Percentiles rank a stretch among this genome's conserved stretches.
phyloP scores from a whole-genome alignment of 2,888 invertebrate species.

The Plebejus melissa region DNA sequence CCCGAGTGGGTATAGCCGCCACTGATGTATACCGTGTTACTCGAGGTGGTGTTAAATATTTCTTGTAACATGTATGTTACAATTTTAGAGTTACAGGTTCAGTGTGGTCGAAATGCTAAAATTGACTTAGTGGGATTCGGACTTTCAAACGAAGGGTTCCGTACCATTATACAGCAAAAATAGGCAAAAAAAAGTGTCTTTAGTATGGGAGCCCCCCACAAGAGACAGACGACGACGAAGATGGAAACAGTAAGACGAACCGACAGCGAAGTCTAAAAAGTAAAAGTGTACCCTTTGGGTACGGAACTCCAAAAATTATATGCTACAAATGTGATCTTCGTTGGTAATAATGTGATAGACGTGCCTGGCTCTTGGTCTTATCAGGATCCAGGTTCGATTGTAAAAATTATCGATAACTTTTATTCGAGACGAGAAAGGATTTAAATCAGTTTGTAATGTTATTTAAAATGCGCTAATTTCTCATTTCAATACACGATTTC shows the following conservation, averaged over 20 bases:
- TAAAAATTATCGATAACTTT: no score
- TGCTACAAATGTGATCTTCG: background rate
- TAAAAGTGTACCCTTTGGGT: no score
- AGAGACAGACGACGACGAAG: no score
- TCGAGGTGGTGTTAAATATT: background rate
- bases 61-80: background rate
- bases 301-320: no score
- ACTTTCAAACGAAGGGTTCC: no score
- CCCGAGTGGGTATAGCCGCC: slow-evolving; percentile 58
- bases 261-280: no score
- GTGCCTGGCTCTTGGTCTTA: no score
- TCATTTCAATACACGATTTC: background rate
- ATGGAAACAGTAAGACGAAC: no score
- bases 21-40: slow-evolving; percentile 24
- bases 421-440: background rate
- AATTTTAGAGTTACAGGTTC: background rate
- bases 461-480: background rate
- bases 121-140: background rate
- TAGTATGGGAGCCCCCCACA: no score
- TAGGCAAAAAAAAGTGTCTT: no score
- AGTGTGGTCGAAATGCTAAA: background rate
- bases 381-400: no score
- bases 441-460: background rate
- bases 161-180: no score
- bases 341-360: background rate